Evolutionary conservation across 2,113 vertebrate species (phyloP), one percentile per base, ranked within the genome.

Genomic region (Dendrocopos noguchii): DNA sequence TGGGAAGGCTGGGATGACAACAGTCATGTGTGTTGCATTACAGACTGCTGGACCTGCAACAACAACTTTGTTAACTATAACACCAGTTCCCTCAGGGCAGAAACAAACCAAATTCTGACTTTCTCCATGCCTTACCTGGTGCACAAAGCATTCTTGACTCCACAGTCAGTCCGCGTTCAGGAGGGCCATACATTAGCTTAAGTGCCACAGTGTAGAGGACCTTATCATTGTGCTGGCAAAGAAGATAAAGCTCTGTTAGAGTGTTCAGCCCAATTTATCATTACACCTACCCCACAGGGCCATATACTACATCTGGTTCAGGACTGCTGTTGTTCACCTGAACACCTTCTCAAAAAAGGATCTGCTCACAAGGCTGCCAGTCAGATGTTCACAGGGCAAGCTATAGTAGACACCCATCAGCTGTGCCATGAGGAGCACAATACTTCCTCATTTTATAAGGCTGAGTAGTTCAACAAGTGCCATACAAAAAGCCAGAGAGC

Each of bases 11-110:
- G 98, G 97, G 92, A 98, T 91, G 63, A 56, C 29, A 34, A 98
- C 29, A 56, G 77, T 96, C 97, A 98, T 91, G 29, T 98, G 97
- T 18, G 97, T 98, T 10, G 90, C 59, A 61, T 98, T 98, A 34
- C 98, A 98, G 21, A 19, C 21, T 34, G 94, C 94, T 47, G 95
- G 93, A 59, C 94, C 98, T 98, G 81, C 21, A 96, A 88, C 15
- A 57, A 22, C 21, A 82, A 1, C 31, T 80, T 15, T 3, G 10
- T 17, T 68, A 56, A 14, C 17, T n/a, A 1, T 0, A 22, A 34
- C 3, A 61, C 6, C 9, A 13, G 0, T 21, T 46, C 47, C 19
- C 33, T 28, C 27, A 5, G 18, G 7, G 9, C 25, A 87, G n/a
- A 42, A n/a, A 10, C 5, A 36, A 27, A 3, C 9, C 22, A 57